Base-by-base conservation (phyloP, 2,888 invertebrate species). In the Troilus luridus region DNA sequence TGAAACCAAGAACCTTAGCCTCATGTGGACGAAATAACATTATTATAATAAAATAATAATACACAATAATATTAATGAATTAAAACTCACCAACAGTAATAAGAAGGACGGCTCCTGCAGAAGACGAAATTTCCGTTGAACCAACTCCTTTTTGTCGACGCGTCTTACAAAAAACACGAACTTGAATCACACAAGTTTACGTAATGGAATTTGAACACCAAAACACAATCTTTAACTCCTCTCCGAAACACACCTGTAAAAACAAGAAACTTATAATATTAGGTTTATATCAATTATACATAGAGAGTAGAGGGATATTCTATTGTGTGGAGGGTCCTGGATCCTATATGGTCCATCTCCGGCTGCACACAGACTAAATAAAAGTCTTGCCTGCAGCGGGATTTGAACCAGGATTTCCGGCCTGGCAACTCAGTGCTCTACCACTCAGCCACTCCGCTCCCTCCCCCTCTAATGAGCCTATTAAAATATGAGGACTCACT, bases 191-290 rank as follows among this genome's bases (percentile, higher is more conserved):
- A 77, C 72, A 77, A 85, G 85, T 56, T 85, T n/a, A 85, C 19
- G 85, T 85, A 6, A 85, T n/a, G 56, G 85, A 85, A 85, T 85
- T 56, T n/a, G 56, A 85, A 58, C 85, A 85, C 85, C 85, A 56
- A 56, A 58, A 85, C 85, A 58, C 85, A 58, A 58, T 56, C 85
- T 56, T 85, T 21, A 85, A 56, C 85, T 85, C 85, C 56, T 85
- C 56, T 56, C 11, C 10, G 56, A 56, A 85, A 54, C 85, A 85
- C 85, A 85, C 85, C 85, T 85, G 85, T 8, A 77, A 77, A 77
- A 41, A 77, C 27, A 27, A 77, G 41, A 1, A 27, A 67, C 24
- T n/a, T 3, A n/a, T 64, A n/a, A 64, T n/a, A 64, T n/a, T n/a
- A n/a, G 11, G 10, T 64, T 64, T n/a, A 10, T 64, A 21, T 62